These are phyloP conservation scores for Ctenoplectra terminalis DNA, from an alignment of 1,140 invertebrate species.

Conservation along the genomic window DNA sequence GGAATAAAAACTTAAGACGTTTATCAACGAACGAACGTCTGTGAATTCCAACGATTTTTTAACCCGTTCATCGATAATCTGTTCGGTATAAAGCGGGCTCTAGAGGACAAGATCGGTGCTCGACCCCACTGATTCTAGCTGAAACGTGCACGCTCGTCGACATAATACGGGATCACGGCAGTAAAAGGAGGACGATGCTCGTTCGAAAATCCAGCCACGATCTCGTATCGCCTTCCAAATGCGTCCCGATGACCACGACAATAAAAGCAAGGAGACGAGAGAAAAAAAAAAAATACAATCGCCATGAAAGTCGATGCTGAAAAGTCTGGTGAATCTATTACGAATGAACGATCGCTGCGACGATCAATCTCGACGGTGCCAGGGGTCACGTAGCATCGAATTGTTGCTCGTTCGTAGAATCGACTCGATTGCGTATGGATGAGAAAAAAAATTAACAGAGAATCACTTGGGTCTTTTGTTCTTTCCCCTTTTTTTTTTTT, in stretches of 20 bases:
- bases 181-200: not conserved
- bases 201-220: conserved; percentile 13
- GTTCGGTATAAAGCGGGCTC: not conserved
- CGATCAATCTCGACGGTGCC: not conserved
- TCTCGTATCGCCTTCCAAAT: conserved; percentile 5
- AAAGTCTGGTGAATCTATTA: conserved; percentile 4
- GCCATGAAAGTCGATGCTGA: conserved; percentile 15
- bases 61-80: not conserved
- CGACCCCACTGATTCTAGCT: not conserved
- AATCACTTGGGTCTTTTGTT: not conserved
- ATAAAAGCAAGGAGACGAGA: not conserved
- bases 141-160: not conserved
- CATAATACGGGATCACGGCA: not conserved
- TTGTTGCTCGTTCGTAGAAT: not conserved
- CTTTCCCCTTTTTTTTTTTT: not conserved
- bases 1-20: not conserved
- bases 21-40: not conserved
- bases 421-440: not conserved
- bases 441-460: not conserved
- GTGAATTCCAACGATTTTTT: not conserved
- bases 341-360: not conserved
- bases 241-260: not conserved
- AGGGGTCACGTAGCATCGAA: conserved; percentile 5
- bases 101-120: not conserved
- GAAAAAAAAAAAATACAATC: not conserved